These are phyloP conservation scores for Conops quadrifasciatus DNA, from an alignment of 2,888 invertebrate genomes.

Conservation along the genomic window DNA sequence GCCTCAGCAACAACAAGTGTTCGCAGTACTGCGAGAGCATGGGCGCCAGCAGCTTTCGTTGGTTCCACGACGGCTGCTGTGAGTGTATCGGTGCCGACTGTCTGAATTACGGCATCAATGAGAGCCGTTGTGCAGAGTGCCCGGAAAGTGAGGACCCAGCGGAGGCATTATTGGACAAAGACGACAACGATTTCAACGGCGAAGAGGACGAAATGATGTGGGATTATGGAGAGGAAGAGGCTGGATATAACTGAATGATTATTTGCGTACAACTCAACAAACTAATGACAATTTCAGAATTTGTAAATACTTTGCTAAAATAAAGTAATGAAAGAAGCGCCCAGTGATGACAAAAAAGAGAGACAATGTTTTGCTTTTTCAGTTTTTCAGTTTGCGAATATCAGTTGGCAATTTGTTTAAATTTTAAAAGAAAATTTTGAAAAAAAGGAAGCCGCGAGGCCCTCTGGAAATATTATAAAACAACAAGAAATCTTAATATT, in stretches of 20 bases:
- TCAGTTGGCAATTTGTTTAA: background rate
- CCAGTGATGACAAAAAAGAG: background rate
- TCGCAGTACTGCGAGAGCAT: constrained; percentile 60
- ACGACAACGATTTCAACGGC: constrained; percentile 29
- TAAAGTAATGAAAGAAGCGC: background rate
- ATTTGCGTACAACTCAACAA: background rate
- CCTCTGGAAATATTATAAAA: too few relatives aligned
- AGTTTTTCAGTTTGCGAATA: background rate
- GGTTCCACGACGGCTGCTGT: constrained; percentile 95
- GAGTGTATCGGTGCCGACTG: constrained; percentile 89
- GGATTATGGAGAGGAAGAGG: constrained; percentile 43
- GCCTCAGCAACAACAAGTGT: constrained; percentile 58
- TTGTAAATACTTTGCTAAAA: background rate
- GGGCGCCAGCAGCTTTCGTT: constrained; percentile 72
- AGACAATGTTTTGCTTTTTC: background rate
- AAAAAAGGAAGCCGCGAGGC: too few relatives aligned
- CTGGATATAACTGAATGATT: background rate
- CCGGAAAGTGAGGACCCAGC: constrained; percentile 64
- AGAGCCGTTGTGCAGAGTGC: constrained; percentile 76
- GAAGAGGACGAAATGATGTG: constrained; percentile 57
- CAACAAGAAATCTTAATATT: too few relatives aligned
- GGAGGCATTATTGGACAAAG: constrained; percentile 56
- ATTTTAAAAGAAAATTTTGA: background rate
- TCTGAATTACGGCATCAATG: constrained; percentile 86
- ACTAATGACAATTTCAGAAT: background rate